Evolutionary conservation across 1,140 invertebrate species (phyloP).

Genomic region (Ptiloglossa arizonensis): DNA sequence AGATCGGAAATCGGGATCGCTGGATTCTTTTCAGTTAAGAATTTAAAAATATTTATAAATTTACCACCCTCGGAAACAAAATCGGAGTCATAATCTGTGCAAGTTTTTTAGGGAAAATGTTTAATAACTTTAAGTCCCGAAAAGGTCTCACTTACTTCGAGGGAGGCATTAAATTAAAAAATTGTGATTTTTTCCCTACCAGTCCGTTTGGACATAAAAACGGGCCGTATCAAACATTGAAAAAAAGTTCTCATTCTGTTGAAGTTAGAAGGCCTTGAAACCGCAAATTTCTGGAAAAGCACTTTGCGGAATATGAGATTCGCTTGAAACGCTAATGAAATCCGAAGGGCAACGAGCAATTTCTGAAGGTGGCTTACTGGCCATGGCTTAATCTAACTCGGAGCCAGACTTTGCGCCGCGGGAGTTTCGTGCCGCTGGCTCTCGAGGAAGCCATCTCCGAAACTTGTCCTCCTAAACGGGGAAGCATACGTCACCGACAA

Average conservation of each 20-base stretch:
- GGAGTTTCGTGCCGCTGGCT: slow-evolving; percentile 73
- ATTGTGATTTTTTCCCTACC: not conserved
- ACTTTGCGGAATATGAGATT: slow-evolving; percentile 76
- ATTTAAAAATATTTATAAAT: no score
- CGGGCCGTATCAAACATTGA: not conserved
- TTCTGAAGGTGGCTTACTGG: slow-evolving; percentile 79
- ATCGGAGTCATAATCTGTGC: no score
- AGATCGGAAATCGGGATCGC: no score
- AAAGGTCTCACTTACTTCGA: no score
- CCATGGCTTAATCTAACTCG: slow-evolving; percentile 79
- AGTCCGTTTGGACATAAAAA: not conserved
- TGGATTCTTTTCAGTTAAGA: no score
- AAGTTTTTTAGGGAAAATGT: no score
- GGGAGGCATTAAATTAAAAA: slow-evolving; percentile 1
- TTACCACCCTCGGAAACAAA: no score
- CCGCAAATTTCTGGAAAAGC: slow-evolving; percentile 70
- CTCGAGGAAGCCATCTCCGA: slow-evolving; percentile 72
- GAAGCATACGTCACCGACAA: slow-evolving; percentile 77
- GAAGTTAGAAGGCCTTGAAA: slow-evolving; percentile 47
- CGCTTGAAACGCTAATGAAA: slow-evolving; percentile 79
- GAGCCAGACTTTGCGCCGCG: slow-evolving; percentile 75
- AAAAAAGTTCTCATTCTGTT: slow-evolving; percentile 55
- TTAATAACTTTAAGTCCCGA: no score
- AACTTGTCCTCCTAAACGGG: slow-evolving; percentile 75
- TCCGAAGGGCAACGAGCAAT: slow-evolving; percentile 79